Evolutionary conservation across 2,797 vertebrate species (phyloP), one percentile per base, ranked within the genome.

Genomic region (Potorous gilbertii): DNA sequence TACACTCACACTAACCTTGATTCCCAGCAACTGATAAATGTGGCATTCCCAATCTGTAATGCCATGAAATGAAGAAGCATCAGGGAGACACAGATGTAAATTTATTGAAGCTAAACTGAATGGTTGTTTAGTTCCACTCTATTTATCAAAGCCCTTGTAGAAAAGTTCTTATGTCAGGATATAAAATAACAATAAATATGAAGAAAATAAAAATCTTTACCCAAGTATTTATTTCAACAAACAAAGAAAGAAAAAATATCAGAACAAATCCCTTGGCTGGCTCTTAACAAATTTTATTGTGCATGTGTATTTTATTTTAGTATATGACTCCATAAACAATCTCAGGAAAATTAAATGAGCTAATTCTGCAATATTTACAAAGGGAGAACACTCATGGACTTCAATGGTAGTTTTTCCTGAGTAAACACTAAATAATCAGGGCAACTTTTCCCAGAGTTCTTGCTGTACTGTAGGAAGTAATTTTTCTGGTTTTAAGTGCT

Each of bases 171-270:
- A 90, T 96, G 92, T 96, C 96, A 96, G 95, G 89, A 91, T 93
- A 93, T 54, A 92, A 97, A 96, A 94, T 94, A 94, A 94, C 92
- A 95, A 96, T 97, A 96, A 95, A 97, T 97, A 97, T 62, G 59
- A 94, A 54, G 29, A 55, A 95, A 95, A 96, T 94, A 94, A 96
- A 95, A 62, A 96, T 94, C 90, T 97, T 62, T 95, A 56, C 87
- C 54, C 40, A 95, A 74, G 89, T 92, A 93, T 95, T 94, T 97
- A 96, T 96, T 96, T 97, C 92, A 92, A 94, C n/a, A 94, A 54
- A 90, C 27, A 55, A 90, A 31, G 40, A 90, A 95, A 55, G 97
- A 91, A 95, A 97, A 50, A 95, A 21, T 95, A 95, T 93, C 93
- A 94, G 91, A 90, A 29, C 57, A 91, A 28, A 94, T 96, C 92